Evolutionary conservation across 2,797 vertebrate genomes (phyloP).

Genomic region (Odontamblyopus rebecca): DNA sequence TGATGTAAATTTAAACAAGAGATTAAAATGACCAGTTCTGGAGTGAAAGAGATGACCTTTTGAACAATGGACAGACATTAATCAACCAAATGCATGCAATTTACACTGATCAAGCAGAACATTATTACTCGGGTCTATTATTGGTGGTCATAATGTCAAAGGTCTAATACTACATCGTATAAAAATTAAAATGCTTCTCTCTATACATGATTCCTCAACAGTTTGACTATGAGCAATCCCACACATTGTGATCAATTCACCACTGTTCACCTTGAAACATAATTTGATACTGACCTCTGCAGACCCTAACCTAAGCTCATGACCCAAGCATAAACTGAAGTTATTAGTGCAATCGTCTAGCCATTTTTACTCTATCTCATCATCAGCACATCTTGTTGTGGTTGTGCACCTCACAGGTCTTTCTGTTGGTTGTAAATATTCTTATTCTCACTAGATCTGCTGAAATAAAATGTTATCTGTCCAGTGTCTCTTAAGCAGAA

Average conservation of each 20-base stretch:
- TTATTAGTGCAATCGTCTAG: not conserved
- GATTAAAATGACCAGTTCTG: conserved; percentile 19
- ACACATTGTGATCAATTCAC: not conserved
- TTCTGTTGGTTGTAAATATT: not conserved
- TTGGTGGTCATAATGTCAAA: not conserved
- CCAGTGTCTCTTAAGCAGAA: not conserved
- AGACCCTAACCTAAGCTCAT: not conserved
- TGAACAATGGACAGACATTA: conserved; percentile 14
- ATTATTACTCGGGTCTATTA: not conserved
- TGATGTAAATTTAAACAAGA: conserved; percentile 25
- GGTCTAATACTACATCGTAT: not conserved
- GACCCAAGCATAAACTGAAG: not conserved
- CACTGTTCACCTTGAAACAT: not conserved
- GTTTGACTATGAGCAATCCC: not conserved
- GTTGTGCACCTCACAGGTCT: not conserved
- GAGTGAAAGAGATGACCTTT: conserved; percentile 30
- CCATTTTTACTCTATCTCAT: not conserved
- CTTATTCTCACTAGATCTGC: conserved; percentile 10
- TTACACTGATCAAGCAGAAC: not conserved
- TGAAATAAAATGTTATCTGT: conserved; percentile 2
- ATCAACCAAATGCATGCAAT: not conserved
- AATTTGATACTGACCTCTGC: not conserved
- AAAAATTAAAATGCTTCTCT: not conserved
- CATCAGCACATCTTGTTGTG: not conserved
- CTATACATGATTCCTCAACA: not conserved